These are phyloP conservation scores for Nasalis larvatus DNA, from an alignment of 2,113 vertebrate species.

Conservation along the genomic window DNA sequence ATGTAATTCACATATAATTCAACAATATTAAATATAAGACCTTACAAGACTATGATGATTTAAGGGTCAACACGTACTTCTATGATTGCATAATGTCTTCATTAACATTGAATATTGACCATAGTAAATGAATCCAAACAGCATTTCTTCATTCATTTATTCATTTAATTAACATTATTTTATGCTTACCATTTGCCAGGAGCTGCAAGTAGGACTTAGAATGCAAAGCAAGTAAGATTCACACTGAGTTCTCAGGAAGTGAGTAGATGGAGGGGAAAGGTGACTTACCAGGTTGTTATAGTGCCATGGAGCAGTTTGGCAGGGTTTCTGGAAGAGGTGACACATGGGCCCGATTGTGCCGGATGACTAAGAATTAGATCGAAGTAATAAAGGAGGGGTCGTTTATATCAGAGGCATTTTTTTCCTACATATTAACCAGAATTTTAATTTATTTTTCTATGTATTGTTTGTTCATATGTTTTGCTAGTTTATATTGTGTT, in stretches of 20 bases:
- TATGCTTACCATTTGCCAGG: neutral
- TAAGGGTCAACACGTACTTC: neutral
- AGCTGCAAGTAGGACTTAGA: too few species aligned
- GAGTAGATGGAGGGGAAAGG: neutral
- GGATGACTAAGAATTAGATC: neutral
- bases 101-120: neutral
- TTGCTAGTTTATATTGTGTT: neutral
- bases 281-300: rapidly evolving
- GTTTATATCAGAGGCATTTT: neutral
- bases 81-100: neutral
- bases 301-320: rapidly evolving
- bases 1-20: neutral
- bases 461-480: neutral
- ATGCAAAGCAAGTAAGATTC: neutral
- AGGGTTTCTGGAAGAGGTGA: neutral
- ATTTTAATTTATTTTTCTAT: neutral
- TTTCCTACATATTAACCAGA: neutral
- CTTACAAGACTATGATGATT: neutral
- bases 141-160: neutral
- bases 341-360: rapidly evolving
- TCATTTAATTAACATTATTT: neutral
- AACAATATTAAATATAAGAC: neutral
- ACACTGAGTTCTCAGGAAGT: neutral
- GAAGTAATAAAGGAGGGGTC: too few species aligned
- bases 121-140: neutral